These are phyloP conservation scores for Linnaemya vulpina DNA, from an alignment of 2,888 invertebrate genomes.

Conservation along the genomic window DNA sequence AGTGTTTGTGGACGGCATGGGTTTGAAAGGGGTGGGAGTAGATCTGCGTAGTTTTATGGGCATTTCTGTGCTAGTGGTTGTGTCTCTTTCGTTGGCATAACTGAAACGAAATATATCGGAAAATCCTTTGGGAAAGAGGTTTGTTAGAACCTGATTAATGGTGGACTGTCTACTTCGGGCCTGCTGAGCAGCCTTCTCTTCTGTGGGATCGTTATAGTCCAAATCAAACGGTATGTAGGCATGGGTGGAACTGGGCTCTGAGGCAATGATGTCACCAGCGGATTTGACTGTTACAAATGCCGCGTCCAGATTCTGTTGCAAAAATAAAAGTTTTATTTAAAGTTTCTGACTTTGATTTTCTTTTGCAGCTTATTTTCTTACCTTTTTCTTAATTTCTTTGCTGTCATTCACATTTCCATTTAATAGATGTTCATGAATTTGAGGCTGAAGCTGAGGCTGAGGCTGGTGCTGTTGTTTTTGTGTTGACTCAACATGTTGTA, in stretches of 20 bases:
- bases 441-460: slow-evolving; percentile 49
- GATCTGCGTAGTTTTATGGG: slow-evolving; percentile 26
- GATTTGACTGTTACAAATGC: slow-evolving; percentile 45
- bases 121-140: slow-evolving; percentile 80
- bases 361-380: slow-evolving; percentile 68
- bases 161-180: slow-evolving; percentile 71
- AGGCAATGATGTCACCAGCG: slow-evolving; percentile 16
- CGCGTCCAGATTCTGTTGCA: slow-evolving; percentile 45
- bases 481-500: slow-evolving; percentile 44
- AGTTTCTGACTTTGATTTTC: background rate
- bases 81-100: slow-evolving; percentile 71
- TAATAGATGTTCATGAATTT: slow-evolving; percentile 55
- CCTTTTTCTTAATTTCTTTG: slow-evolving; percentile 74
- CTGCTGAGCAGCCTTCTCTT: slow-evolving; percentile 62
- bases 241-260: slow-evolving; percentile 74
- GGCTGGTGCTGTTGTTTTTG: slow-evolving; percentile 54
- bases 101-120: slow-evolving; percentile 81
- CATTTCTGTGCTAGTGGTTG: slow-evolving; percentile 35
- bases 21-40: slow-evolving; percentile 52
- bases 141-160: slow-evolving; percentile 79
- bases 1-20: slow-evolving; percentile 28
- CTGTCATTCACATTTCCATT: slow-evolving; percentile 72
- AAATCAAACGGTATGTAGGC: slow-evolving; percentile 79
- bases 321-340: slow-evolving; percentile 4
- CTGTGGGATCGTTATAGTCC: slow-evolving; percentile 73